Percentiles rank a stretch among this genome's conserved stretches.
phyloP scores from a whole-genome alignment of 2,113 vertebrate genomes.

The Heterotis niloticus region DNA sequence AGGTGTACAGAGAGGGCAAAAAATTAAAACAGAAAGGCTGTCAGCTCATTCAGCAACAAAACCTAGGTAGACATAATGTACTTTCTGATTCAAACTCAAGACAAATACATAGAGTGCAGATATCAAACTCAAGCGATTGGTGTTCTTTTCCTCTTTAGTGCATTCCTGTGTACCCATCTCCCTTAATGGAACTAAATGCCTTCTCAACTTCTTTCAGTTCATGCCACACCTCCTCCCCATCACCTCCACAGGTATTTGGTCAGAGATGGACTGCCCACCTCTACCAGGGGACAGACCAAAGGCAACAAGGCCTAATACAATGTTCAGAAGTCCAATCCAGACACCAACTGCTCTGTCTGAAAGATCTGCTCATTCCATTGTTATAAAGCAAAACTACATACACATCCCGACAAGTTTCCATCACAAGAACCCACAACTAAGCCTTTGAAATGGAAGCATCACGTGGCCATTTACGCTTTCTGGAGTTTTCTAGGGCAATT shows the following conservation, averaged over 20 bases:
- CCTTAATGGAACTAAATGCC: neutral
- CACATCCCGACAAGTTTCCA: neutral
- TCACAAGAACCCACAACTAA: neutral
- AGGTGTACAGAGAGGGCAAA: neutral
- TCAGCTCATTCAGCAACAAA: constrained; percentile 6
- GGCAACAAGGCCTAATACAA: too few species aligned
- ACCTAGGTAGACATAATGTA: neutral
- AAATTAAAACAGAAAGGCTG: neutral
- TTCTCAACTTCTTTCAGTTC: neutral
- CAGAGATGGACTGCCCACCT: too few species aligned
- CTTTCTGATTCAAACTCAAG: neutral
- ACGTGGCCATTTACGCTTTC: neutral
- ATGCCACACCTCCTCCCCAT: neutral
- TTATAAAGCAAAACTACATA: neutral
- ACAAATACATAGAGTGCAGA: neutral
- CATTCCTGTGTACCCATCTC: neutral
- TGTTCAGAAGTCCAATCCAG: neutral
- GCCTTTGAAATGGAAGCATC: neutral
- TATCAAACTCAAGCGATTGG: neutral
- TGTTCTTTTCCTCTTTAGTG: neutral
- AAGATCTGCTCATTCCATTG: neutral
- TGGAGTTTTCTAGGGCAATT: too few species aligned
- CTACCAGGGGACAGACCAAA: too few species aligned
- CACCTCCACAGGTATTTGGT: too few species aligned
- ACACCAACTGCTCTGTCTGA: neutral